These are phyloP conservation scores for Oreortyx pictus DNA, from an alignment of 2,797 vertebrate species.

Conservation along the genomic window DNA sequence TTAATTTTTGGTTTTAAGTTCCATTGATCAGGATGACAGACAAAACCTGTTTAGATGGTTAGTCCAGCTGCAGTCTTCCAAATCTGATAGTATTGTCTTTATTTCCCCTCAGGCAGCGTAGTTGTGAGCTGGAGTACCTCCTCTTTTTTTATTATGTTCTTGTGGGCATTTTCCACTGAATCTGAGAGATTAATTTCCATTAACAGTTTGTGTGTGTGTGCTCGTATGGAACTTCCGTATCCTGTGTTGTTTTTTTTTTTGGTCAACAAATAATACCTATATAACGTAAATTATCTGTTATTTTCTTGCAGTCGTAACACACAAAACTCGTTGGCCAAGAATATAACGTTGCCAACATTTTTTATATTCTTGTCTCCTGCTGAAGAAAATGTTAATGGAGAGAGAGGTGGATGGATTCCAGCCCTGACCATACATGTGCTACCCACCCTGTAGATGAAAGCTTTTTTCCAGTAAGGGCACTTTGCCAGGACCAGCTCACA, in stretches of 20 bases:
- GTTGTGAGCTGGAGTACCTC: neutral
- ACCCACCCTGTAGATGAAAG: neutral
- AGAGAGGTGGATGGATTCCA: neutral
- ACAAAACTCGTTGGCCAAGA: neutral
- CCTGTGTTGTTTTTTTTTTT: neutral
- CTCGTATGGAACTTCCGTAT: neutral
- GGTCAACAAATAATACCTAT: neutral
- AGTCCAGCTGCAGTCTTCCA: neutral
- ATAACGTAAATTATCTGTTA: neutral
- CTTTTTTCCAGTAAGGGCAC: neutral
- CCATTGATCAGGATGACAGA: neutral
- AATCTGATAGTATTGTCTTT: neutral
- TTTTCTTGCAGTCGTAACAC: neutral
- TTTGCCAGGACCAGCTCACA: slow-evolving; percentile 20
- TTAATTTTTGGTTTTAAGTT: neutral
- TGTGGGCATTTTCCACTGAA: neutral
- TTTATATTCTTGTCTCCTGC: neutral
- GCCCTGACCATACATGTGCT: neutral
- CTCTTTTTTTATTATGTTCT: neutral
- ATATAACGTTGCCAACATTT: neutral
- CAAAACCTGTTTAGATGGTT: neutral
- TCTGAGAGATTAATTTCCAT: neutral
- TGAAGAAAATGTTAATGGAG: neutral
- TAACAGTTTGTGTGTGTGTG: neutral
- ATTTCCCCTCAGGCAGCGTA: neutral